Percentiles rank a stretch among this genome's conserved stretches.
These are phyloP conservation scores for Threskiornis aethiopicus DNA, from an alignment of 2,797 vertebrate species.

Conservation along the genomic window DNA sequence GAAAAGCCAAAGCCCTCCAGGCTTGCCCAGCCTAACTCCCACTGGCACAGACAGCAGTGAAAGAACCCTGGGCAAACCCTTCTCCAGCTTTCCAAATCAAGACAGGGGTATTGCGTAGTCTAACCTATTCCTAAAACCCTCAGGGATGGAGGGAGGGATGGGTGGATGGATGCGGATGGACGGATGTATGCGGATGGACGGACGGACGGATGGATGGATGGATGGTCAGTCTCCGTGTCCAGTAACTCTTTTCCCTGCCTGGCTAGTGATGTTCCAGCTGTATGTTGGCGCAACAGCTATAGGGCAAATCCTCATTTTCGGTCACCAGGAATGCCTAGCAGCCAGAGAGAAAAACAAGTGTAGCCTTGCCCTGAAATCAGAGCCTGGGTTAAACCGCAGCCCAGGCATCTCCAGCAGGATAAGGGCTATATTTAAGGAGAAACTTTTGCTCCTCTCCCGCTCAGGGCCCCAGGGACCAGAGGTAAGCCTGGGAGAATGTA, in stretches of 20 bases:
- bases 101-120: too few species aligned
- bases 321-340: not conserved
- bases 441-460: not conserved
- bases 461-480: not conserved
- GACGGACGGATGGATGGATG: not conserved
- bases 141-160: not conserved
- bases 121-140: not conserved
- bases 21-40: not conserved
- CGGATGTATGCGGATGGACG: not conserved
- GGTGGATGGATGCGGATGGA: not conserved
- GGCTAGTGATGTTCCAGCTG: not conserved
- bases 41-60: not conserved
- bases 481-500: not conserved
- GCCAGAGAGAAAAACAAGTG: not conserved
- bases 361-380: not conserved
- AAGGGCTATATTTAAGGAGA: not conserved
- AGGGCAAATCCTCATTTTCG: not conserved
- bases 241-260: not conserved
- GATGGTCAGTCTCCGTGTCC: not conserved
- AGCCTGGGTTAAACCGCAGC: not conserved
- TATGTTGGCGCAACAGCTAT: not conserved
- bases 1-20: not conserved
- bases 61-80: not conserved
- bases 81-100: not conserved
- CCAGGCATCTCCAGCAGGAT: not conserved